Conservation (phyloP, 92 coral and sea anemone species). For the Palythoa heliodiscus region DNA sequence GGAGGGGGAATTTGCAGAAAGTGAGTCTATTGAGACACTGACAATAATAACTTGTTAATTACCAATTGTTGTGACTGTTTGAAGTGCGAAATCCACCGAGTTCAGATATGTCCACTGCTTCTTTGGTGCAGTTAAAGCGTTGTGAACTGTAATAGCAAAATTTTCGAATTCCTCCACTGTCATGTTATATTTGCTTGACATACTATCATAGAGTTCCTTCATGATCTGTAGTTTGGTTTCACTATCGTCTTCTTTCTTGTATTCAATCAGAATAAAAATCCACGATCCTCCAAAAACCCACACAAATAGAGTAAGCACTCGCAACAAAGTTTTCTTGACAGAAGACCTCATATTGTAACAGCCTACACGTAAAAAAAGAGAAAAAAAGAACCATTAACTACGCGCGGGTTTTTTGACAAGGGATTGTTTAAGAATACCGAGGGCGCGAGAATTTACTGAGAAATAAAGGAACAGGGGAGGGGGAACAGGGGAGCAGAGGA, state of each 20-base stretch:
- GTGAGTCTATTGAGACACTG: no score
- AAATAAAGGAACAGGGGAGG: no score
- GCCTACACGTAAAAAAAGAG: not conserved
- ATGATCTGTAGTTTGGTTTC: slow-evolving; percentile 10
- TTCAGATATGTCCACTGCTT: slow-evolving; percentile 36
- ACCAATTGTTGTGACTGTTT: slow-evolving; percentile 63
- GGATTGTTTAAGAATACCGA: no score
- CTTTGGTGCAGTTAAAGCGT: slow-evolving; percentile 36
- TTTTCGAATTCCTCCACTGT: slow-evolving; percentile 44
- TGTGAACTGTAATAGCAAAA: slow-evolving; percentile 34
- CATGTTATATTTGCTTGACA: slow-evolving; percentile 62
- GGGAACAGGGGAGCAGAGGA: no score
- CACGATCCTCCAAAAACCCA: slow-evolving; percentile 42
- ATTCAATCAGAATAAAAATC: slow-evolving; percentile 47
- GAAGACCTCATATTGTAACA: slow-evolving; percentile 20
- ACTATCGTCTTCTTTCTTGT: slow-evolving; percentile 28
- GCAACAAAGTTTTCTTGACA: slow-evolving; percentile 19
- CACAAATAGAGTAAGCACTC: slow-evolving; percentile 8
- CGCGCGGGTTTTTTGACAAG: no score
- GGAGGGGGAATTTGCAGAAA: no score
- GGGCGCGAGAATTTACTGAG: no score
- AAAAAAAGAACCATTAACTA: not conserved
- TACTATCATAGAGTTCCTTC: slow-evolving; percentile 30
- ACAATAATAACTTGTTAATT: not conserved
- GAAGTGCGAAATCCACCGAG: slow-evolving; percentile 45